phyloP scores from a whole-genome alignment of 2,113 vertebrate genomes.

The Leptobrachium leishanense region DNA sequence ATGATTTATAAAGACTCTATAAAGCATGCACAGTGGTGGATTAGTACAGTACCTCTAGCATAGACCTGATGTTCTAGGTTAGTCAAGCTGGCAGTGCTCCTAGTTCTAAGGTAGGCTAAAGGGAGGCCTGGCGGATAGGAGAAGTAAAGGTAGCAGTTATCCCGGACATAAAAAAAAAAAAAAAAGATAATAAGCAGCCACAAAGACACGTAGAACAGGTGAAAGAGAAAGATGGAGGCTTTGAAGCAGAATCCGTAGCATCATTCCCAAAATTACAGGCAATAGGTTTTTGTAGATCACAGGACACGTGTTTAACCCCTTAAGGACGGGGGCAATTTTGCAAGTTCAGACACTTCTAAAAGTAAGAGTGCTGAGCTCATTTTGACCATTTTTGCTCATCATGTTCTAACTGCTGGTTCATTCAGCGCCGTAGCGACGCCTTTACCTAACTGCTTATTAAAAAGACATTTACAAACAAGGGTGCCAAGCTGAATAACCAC shows the following conservation, averaged over 20 bases:
- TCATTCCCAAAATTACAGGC: neutral
- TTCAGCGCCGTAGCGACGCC: too few relatives aligned
- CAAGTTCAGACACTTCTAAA: too few relatives aligned
- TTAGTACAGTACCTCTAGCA: slow-evolving; percentile 88
- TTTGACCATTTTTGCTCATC: too few relatives aligned
- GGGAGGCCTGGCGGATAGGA: slow-evolving; percentile 91
- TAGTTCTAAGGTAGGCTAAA: slow-evolving; percentile 98
- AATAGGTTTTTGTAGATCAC: too few relatives aligned
- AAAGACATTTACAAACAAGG: too few relatives aligned
- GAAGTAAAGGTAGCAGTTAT: slow-evolving; percentile 75
- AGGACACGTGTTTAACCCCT: too few relatives aligned
- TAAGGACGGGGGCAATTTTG: too few relatives aligned
- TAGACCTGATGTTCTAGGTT: slow-evolving; percentile 92
- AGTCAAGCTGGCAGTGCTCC: slow-evolving; percentile 96
- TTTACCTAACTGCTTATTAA: too few relatives aligned
- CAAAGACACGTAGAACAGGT: neutral
- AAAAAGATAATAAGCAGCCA: slow-evolving; percentile 1
- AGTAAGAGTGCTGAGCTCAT: too few relatives aligned
- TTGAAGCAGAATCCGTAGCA: neutral
- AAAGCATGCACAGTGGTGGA: neutral
- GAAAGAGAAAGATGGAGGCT: neutral
- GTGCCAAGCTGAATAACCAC: too few relatives aligned
- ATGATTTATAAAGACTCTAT: too few relatives aligned
- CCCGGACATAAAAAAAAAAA: slow-evolving; percentile 55
- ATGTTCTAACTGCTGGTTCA: too few relatives aligned